Evolutionary conservation across 2,797 vertebrate genomes (phyloP).

Genomic region (Hydrocynus forskahlii): DNA sequence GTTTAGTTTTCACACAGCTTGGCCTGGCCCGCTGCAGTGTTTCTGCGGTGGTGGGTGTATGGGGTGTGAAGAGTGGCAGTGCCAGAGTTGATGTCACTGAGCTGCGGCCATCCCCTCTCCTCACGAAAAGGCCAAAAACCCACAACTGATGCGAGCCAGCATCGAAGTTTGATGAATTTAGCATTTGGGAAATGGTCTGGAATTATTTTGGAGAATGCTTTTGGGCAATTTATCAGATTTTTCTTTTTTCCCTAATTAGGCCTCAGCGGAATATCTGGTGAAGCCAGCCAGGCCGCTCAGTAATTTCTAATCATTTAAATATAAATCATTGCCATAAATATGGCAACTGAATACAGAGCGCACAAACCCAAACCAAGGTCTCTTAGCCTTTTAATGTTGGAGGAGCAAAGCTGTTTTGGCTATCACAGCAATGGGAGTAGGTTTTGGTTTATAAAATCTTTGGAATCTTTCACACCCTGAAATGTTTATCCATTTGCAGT

Average conservation of each 20-base stretch:
- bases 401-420: conserved; percentile 15
- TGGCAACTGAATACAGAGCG: conserved; percentile 2
- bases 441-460: neutral
- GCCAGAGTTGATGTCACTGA: conserved; percentile 32
- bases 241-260: conserved; percentile 34
- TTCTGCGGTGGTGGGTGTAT: conserved; percentile 38
- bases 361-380: neutral
- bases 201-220: conserved; percentile 24
- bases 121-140: conserved; percentile 29
- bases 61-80: neutral
- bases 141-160: conserved; percentile 28
- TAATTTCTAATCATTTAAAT: conserved; percentile 26
- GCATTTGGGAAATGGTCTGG: neutral
- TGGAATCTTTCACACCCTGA: neutral
- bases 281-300: neutral
- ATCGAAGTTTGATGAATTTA: conserved; percentile 38
- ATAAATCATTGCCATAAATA: neutral
- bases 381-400: conserved; percentile 11
- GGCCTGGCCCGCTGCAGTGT: conserved; percentile 47
- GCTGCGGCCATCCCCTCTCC: conserved; percentile 14
- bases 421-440: neutral
- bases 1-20: conserved; percentile 36
- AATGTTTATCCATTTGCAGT: neutral
- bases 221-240: conserved; percentile 12
- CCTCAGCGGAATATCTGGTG: conserved; percentile 40